Conservation (phyloP, 2,113 vertebrate species). For the Passer montanus region DNA sequence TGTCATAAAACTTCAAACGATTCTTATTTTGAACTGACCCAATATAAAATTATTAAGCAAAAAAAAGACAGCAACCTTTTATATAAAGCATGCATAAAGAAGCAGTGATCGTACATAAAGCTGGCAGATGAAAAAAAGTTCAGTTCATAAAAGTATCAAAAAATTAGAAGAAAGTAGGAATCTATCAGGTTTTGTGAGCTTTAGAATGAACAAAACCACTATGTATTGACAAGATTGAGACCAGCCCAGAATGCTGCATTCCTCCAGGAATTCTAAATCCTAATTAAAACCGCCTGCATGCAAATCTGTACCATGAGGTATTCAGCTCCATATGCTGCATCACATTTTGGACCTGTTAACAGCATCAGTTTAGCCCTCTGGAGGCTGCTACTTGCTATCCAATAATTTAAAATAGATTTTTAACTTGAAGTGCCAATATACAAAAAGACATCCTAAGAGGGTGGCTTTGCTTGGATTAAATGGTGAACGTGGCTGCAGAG, state of each 20-base stretch:
- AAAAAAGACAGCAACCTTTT: not conserved
- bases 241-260: constrained; percentile 50
- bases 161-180: not conserved
- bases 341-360: constrained; percentile 55
- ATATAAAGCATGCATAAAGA: not conserved
- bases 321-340: constrained; percentile 55
- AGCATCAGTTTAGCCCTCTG: constrained; percentile 41
- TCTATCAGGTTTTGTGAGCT: constrained; percentile 30
- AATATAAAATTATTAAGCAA: not conserved
- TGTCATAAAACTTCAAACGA: not conserved
- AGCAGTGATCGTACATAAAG: not conserved
- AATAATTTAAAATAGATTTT: constrained; percentile 51
- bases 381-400: constrained; percentile 55
- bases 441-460: constrained; percentile 24
- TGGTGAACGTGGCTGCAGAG: not conserved
- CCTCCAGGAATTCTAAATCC: constrained; percentile 67
- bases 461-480: not conserved
- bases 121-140: not conserved
- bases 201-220: constrained; percentile 43
- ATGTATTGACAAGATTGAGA: constrained; percentile 40
- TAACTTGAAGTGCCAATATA: constrained; percentile 10
- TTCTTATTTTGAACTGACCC: not conserved
- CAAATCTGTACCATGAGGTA: constrained; percentile 57
- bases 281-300: constrained; percentile 75
- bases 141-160: not conserved